Base-by-base conservation (phyloP, 37 sponge, comb jelly and placozoan species). In the Aphrocallistes beatrix region DNA sequence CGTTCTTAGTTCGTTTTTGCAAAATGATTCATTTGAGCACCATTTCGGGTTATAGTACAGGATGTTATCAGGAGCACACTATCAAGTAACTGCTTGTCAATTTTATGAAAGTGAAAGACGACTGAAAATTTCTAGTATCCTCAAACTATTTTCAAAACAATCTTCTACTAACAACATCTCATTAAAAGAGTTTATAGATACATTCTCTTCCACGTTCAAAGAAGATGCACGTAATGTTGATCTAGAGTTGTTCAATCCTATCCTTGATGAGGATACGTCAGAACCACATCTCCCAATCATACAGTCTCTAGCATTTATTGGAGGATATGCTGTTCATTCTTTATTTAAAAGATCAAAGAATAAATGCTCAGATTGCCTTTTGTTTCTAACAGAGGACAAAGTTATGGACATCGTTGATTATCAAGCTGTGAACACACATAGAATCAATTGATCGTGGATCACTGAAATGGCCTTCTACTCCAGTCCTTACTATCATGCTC, bases 71-170 rank as follows among this genome's bases (percentile, higher is more conserved):
- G n/a, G n/a, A n/a, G n/a, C n/a, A n/a, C n/a, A n/a, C n/a, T n/a
- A n/a, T n/a, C n/a, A n/a, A n/a, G n/a, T n/a, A n/a, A n/a, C 75
- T 60, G 75, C 75, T 60, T 60, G 75, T 28, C 75, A 60, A 60
- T 19, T 60, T 60, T 60, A 60, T 60, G 75, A 32, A 32, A 60
- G 75, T 60, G 75, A 32, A 60, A 3, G 75, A 60, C 75, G 75
- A 13, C 21, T 60, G 75, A 60, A 60, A 60, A 60, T 60, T 32
- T 60, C 25, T 60, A 60, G 34, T 60, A 60, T 60, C 75, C 75
- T 60, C 75, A 60, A 13, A 60, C 75, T 60, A 19, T 60, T 60
- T 60, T 60, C 75, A 13, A 60, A 60, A 60, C 75, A 60, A 60
- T 19, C 75, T 60, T 60, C 75, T 19, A 60, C 8, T 13, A 60